Evolutionary conservation across 2,797 vertebrate species (phyloP), one percentile per base, ranked within the genome.

Genomic region (Crocidura indochinensis): DNA sequence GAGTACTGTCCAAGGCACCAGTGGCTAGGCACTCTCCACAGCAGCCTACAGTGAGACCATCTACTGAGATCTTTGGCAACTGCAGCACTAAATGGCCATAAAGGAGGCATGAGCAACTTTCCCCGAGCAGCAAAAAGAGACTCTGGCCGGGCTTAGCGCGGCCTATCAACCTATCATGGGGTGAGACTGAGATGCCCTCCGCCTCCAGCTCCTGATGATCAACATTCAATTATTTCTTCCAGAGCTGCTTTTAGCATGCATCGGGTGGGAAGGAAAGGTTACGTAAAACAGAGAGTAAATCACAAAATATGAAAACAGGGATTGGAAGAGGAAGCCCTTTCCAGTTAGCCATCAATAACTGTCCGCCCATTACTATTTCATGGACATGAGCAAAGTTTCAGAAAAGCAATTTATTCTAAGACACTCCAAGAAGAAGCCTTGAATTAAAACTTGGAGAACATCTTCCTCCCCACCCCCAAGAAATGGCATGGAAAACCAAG

Each of bases 341-440:
- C 94, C 97, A 84, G 94, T 96, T 96, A 97, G 94, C 93, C 97
- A 97, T 96, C 94, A 97, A 96, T 96, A 97, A 95, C 84, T 75
- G 82, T 93, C 84, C 86, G 84, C 19, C 2, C 77, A 91, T 95
- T 92, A 95, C 90, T 94, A 89, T 94, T 96, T 96, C 73, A 92
- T 88, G 92, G 90, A 92, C 93, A 94, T 75, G 96, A 96, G 89
- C 91, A 97, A 95, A 97, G 86, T 84, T 62, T 73, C 88, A 94
- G 89, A 95, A 97, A 97, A 96, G 81, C 80, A 91, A 93, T 97
- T 96, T 22, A 80, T 96, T 93, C 93, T 90, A 93, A 97, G 89
- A 81, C 95, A 81, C 47, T 17, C 1, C 47, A 72, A 93, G 60
- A 96, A 87, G 87, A 38, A 77, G 46, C 26, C 75, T 77, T 74